phyloP scores from a whole-genome alignment of 2,888 invertebrate species.

The Dinocampus coccinellae region DNA sequence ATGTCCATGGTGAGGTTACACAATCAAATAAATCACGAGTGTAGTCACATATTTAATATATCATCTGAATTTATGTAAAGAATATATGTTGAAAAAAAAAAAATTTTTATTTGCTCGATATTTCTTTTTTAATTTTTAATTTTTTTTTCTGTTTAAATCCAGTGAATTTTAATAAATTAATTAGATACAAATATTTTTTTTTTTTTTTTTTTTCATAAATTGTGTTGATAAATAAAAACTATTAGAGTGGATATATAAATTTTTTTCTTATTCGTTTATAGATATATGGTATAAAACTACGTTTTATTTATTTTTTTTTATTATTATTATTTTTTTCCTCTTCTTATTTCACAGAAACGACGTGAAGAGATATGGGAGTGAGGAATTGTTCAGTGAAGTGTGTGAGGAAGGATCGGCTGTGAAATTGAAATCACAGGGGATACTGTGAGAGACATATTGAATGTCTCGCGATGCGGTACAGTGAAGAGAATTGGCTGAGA shows the following conservation, averaged over 20 bases:
- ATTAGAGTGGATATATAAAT: not conserved
- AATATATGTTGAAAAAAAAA: not conserved
- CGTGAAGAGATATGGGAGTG: slow-evolving; percentile 8
- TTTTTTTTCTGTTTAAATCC: too few relatives aligned
- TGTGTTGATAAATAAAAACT: not conserved
- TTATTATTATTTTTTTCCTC: too few relatives aligned
- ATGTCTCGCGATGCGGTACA: slow-evolving; percentile 32
- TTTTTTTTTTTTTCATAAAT: too few relatives aligned
- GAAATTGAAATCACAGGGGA: slow-evolving; percentile 22
- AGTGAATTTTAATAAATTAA: too few relatives aligned
- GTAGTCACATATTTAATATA: too few relatives aligned
- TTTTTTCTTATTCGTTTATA: not conserved
- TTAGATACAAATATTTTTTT: too few relatives aligned
- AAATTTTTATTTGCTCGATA: too few relatives aligned
- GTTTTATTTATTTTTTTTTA: not conserved
- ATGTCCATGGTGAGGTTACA: too few relatives aligned
- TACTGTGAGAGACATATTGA: slow-evolving; percentile 19
- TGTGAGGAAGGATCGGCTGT: slow-evolving; percentile 17
- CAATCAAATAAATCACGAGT: too few relatives aligned
- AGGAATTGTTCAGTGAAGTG: slow-evolving; percentile 18
- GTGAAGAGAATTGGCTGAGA: slow-evolving; percentile 23
- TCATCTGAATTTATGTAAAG: too few relatives aligned
- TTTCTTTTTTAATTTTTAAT: too few relatives aligned
- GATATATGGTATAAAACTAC: too few relatives aligned
- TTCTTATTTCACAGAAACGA: not conserved